A percentile compares a stretch with the other conserved stretches of the same genome.
phyloP scores from a whole-genome alignment of 2,797 vertebrate genomes.

The Hippopotamyrus pictus region DNA sequence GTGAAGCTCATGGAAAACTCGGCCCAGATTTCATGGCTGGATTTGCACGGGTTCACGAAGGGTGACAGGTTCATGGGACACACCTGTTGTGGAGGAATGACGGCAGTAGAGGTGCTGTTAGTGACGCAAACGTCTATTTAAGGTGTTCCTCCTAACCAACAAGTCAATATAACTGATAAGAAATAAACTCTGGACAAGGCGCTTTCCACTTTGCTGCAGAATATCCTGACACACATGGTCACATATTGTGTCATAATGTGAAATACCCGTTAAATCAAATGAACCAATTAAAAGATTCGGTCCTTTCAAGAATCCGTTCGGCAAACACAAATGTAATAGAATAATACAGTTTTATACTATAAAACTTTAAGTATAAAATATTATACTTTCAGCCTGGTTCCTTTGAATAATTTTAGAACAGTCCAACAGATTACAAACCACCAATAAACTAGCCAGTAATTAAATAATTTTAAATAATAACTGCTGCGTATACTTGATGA shows the following conservation, averaged over 20 bases:
- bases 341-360: background rate
- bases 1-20: slow-evolving; percentile 98
- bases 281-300: background rate
- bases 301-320: background rate
- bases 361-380: background rate
- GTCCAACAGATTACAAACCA: background rate
- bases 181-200: background rate
- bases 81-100: slow-evolving; percentile 58
- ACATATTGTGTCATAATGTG: background rate
- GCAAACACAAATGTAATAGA: background rate
- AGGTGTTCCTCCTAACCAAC: background rate
- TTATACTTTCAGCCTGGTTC: background rate
- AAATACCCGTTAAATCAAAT: background rate
- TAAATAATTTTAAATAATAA: background rate
- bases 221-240: background rate
- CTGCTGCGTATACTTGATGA: background rate
- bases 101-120: background rate
- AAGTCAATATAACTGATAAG: background rate
- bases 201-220: background rate
- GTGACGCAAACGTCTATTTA: background rate
- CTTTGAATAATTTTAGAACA: background rate
- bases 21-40: slow-evolving; percentile 94
- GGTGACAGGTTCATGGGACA: slow-evolving; percentile 91
- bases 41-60: slow-evolving; percentile 79
- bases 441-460: background rate